Conservation (phyloP, 2,888 invertebrate species). For the Agrilus cyanescens region DNA sequence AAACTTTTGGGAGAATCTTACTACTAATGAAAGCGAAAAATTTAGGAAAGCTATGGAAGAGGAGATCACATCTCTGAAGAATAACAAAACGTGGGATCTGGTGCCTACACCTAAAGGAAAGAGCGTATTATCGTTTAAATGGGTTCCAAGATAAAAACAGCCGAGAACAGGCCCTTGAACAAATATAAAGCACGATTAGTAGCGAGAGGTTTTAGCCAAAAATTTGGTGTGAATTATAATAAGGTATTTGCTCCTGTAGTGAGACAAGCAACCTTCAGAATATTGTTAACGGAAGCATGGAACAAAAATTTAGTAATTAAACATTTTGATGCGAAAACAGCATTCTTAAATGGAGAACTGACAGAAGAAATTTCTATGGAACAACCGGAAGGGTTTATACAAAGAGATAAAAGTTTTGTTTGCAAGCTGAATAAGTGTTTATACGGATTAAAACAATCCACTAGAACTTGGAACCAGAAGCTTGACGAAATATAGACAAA, state of each 20-base stretch:
- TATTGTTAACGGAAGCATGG: not conserved
- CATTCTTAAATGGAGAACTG: slow-evolving; percentile 2
- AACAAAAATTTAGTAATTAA: not conserved
- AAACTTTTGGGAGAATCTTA: too few relatives aligned
- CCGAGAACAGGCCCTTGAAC: not conserved
- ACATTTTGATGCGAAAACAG: not conserved
- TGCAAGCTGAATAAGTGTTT: slow-evolving; percentile 1
- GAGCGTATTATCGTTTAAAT: too few relatives aligned
- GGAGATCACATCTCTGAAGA: too few relatives aligned
- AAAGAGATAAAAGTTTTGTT: not conserved
- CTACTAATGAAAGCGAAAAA: too few relatives aligned
- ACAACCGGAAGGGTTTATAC: slow-evolving; percentile 2
- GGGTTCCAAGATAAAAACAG: not conserved
- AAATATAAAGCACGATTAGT: too few relatives aligned
- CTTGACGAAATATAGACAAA: not conserved
- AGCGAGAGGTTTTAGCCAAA: too few relatives aligned
- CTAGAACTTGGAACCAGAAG: not conserved
- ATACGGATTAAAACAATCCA: slow-evolving; percentile 2
- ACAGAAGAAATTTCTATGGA: slow-evolving; percentile 2
- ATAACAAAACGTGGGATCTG: too few relatives aligned
- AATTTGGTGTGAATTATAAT: not conserved
- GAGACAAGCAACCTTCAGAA: not conserved
- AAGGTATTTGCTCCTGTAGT: too few relatives aligned
- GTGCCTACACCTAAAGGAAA: too few relatives aligned
- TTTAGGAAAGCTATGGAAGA: too few relatives aligned